These are phyloP conservation scores for Aldabrachelys gigantea DNA, from an alignment of 2,113 vertebrate species.

Conservation along the genomic window DNA sequence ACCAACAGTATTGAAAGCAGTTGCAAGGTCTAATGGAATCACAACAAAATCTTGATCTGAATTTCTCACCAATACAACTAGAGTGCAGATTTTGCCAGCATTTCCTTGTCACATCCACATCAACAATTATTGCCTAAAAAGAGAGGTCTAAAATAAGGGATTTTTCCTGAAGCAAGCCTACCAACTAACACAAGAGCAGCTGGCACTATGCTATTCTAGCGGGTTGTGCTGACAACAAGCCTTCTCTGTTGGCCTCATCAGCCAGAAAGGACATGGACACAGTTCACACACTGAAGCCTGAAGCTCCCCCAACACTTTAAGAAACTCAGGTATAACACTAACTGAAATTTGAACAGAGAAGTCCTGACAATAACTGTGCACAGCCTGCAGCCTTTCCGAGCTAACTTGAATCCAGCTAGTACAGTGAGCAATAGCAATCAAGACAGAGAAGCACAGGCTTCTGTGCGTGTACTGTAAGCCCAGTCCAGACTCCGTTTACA, in stretches of 20 bases:
- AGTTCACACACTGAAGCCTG: not conserved
- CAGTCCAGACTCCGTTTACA: not conserved
- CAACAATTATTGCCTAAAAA: not conserved
- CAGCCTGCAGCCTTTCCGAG: not conserved
- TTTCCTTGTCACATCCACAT: not conserved
- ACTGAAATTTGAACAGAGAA: not conserved
- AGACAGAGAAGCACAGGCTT: not conserved
- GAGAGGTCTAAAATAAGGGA: not conserved
- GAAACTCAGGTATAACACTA: not conserved
- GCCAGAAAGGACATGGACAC: not conserved
- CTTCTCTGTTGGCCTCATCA: not conserved
- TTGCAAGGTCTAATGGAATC: fast-evolving
- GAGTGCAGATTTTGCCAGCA: not conserved
- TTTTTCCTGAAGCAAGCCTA: not conserved
- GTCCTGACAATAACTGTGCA: not conserved
- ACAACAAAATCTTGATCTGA: fast-evolving
- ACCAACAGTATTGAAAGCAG: fast-evolving
- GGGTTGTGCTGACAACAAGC: fast-evolving
- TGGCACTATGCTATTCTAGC: not conserved
- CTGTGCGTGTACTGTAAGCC: not conserved
- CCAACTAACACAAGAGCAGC: not conserved
- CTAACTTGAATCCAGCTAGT: not conserved
- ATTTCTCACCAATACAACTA: fast-evolving
- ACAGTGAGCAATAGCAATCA: not conserved
- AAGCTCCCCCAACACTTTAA: not conserved